Base-by-base conservation (phyloP, 2,113 vertebrate genomes). In the Regulus satrapa region DNA sequence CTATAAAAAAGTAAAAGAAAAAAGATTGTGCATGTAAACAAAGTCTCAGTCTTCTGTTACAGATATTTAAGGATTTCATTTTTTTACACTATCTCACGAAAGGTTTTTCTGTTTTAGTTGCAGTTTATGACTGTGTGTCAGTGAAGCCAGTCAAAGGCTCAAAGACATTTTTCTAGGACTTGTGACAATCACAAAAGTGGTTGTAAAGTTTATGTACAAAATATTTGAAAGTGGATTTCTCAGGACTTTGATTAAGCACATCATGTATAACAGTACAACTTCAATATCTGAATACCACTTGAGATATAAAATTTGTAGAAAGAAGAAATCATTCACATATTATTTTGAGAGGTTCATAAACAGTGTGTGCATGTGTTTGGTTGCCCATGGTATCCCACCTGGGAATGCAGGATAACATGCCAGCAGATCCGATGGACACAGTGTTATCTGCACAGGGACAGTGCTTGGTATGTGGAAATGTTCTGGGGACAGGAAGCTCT, bases 351-450 rank as follows among this genome's bases (percentile, higher is more conserved):
- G 28, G 13, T 19, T 77, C 10, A 5, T 66, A 38, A 77, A 18
- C 23, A 1, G 13, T 49, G 12, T 51, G 4, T 69, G 31, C 4
- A 1, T 34, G 25, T 64, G 9, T 66, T 88, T 71, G 0, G 0
- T 87, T 72, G 18, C 31, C 26, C 14, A 15, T 10, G 0, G 0
- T 40, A 55, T 40, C 24, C 19, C 10, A 29, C 29, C 9, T 2
- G 10, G 41, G 12, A 48, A 36, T 46, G n/a, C 18, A 40, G 56
- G 24, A 18, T 77, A 72, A 46, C 20, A 12, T 29, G 18, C 28
- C 73, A 69, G 46, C 28, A 54, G 7, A 74, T 48, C 16, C 1
- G 0, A 12, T 56, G 59, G 81, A 32, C 3, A 0, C 38, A 29
- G 32, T 61, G 5, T 48, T 80, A 13, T 5, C 34, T 69, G n/a